Evolutionary conservation across 2,113 vertebrate species (phyloP).

Genomic region (Dromaius novaehollandiae): DNA sequence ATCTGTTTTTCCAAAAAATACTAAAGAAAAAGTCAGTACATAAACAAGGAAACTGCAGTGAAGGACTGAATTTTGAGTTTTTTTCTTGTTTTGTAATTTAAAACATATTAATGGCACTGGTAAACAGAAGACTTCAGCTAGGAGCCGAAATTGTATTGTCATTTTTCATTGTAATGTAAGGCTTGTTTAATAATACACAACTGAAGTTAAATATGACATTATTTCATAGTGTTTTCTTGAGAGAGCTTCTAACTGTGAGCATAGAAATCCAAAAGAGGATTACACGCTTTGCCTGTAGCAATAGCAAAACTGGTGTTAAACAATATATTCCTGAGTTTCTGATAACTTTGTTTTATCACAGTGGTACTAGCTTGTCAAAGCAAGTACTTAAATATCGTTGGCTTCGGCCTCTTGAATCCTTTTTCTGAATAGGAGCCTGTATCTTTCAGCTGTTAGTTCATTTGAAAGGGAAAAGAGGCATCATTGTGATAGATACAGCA

Average conservation of each 20-base stretch:
- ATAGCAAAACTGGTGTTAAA: neutral
- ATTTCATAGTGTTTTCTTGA: neutral
- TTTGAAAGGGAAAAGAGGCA: neutral
- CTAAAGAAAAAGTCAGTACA: neutral
- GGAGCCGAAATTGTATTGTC: neutral
- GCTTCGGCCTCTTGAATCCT: neutral
- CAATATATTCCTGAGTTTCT: neutral
- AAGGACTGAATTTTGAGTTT: neutral
- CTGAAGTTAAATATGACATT: neutral
- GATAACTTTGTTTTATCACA: conserved; percentile 1
- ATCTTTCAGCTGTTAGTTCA: neutral
- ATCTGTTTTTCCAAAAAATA: neutral
- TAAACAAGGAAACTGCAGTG: neutral
- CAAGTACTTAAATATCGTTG: neutral
- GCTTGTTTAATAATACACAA: neutral
- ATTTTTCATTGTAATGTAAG: neutral
- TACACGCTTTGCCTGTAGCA: neutral
- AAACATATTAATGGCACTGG: neutral
- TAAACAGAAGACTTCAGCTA: neutral
- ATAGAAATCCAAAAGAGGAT: neutral
- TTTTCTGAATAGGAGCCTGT: neutral
- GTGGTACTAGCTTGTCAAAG: neutral
- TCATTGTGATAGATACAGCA: neutral
- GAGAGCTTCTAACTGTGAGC: neutral
- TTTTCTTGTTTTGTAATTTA: neutral